A percentile compares a stretch with the other conserved stretches of the same genome.
Evolutionary conservation across 2,797 vertebrate genomes (phyloP).

Genomic region (Huso huso): DNA sequence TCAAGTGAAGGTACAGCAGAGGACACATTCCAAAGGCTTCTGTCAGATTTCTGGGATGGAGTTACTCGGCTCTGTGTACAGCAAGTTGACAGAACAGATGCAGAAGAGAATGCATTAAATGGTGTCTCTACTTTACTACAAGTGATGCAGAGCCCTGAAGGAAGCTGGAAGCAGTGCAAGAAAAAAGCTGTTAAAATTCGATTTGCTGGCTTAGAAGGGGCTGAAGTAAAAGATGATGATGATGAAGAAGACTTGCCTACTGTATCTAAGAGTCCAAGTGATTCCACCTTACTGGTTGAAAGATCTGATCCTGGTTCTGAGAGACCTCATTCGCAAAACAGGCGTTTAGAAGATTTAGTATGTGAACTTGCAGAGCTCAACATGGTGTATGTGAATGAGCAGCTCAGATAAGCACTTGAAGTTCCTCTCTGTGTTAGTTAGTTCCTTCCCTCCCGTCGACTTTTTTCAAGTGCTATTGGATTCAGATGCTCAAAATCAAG

Average conservation of each 20-base stretch:
- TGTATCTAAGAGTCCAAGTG: too few species aligned
- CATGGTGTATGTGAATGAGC: conserved; percentile 74
- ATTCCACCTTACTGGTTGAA: too few species aligned
- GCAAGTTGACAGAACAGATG: conserved; percentile 57
- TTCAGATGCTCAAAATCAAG: conserved; percentile 26
- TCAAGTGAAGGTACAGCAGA: conserved; percentile 27
- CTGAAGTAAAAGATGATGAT: conserved; percentile 36
- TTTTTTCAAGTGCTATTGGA: conserved; percentile 75
- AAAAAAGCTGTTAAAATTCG: conserved; percentile 72
- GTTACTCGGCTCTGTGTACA: conserved; percentile 64
- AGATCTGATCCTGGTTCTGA: not conserved
- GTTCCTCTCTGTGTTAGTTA: conserved; percentile 80
- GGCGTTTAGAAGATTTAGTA: conserved; percentile 77
- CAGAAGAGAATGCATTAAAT: conserved; percentile 59
- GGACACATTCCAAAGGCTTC: conserved; percentile 58
- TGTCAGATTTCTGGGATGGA: conserved; percentile 77
- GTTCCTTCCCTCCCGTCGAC: conserved; percentile 67
- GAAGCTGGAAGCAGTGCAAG: conserved; percentile 38
- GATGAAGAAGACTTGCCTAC: conserved; percentile 24
- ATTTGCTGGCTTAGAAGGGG: conserved; percentile 58
- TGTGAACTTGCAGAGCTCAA: conserved; percentile 80
- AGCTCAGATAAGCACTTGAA: conserved; percentile 78
- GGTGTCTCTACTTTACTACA: conserved; percentile 74
- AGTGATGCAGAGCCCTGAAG: conserved; percentile 70
- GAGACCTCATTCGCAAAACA: conserved; percentile 45